Conservation (phyloP, 2,113 vertebrate genomes). For the Bubo bubo region DNA sequence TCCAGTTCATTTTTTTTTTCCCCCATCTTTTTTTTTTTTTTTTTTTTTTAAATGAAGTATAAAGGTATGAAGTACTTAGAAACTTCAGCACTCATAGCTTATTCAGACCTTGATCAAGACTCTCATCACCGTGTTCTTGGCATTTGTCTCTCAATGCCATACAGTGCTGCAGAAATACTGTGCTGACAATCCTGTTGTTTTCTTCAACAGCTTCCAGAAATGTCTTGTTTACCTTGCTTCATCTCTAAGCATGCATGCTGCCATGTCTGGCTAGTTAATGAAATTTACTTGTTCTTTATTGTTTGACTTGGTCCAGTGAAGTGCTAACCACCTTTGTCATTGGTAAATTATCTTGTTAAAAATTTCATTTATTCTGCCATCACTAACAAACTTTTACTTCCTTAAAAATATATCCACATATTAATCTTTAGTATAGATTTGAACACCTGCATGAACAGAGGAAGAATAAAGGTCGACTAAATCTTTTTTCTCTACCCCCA, state of each 20-base stretch:
- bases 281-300: not conserved
- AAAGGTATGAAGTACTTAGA: not conserved
- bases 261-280: not conserved
- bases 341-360: not conserved
- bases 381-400: not conserved
- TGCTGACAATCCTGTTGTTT: not conserved
- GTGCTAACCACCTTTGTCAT: not conserved
- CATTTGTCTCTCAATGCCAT: not conserved
- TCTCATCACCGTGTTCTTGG: not conserved
- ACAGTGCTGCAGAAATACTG: not conserved
- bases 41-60: not conserved
- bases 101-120: not conserved
- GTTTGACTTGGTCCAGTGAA: not conserved
- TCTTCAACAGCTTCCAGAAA: not conserved
- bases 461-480: not conserved
- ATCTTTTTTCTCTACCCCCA: accelerated
- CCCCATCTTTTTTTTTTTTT: no score
- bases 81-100: not conserved
- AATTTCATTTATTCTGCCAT: not conserved
- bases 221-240: not conserved
- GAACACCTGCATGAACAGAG: not conserved
- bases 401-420: not conserved
- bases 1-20: not conserved
- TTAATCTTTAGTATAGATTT: not conserved
- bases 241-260: not conserved